phyloP scores from a whole-genome alignment of 1,140 invertebrate genomes.

The Sinonovacula constricta region DNA sequence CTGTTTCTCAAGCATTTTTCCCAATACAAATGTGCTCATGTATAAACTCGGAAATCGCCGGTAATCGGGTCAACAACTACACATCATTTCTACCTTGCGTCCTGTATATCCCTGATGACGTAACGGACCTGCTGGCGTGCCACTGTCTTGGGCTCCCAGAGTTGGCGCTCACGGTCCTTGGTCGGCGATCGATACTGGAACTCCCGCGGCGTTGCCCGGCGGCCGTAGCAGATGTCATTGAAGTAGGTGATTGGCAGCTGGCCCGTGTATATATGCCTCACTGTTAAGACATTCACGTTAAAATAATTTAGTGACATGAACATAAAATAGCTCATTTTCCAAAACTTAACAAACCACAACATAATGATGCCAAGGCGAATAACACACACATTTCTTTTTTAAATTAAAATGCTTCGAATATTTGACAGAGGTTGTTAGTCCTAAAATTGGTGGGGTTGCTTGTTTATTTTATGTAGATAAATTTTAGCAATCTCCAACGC shows the following conservation, averaged over 20 bases:
- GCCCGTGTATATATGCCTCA: constrained; percentile 37
- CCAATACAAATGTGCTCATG: neutral
- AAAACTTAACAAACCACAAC: no score
- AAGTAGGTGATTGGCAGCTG: constrained; percentile 29
- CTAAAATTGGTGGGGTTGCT: no score
- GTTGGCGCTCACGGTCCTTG: neutral
- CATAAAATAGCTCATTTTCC: no score
- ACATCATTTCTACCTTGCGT: constrained; percentile 11
- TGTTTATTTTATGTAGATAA: no score
- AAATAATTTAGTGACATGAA: no score
- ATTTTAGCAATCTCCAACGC: no score
- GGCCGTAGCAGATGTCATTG: constrained; percentile 41
- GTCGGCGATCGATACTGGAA: constrained; percentile 14
- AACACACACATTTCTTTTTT: no score
- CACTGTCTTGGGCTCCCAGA: constrained; percentile 30
- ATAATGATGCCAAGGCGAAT: no score
- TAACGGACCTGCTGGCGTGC: constrained; percentile 28
- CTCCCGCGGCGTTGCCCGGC: constrained; percentile 14
- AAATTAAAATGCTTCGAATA: no score
- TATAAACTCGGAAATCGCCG: neutral
- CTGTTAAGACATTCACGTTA: no score
- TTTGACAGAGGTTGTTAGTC: no score
- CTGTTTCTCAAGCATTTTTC: no score
- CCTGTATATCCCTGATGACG: constrained; percentile 29
- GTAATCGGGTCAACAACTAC: neutral